Conservation (phyloP, 2,888 invertebrate genomes). For the Lasioglossum lativentre region DNA sequence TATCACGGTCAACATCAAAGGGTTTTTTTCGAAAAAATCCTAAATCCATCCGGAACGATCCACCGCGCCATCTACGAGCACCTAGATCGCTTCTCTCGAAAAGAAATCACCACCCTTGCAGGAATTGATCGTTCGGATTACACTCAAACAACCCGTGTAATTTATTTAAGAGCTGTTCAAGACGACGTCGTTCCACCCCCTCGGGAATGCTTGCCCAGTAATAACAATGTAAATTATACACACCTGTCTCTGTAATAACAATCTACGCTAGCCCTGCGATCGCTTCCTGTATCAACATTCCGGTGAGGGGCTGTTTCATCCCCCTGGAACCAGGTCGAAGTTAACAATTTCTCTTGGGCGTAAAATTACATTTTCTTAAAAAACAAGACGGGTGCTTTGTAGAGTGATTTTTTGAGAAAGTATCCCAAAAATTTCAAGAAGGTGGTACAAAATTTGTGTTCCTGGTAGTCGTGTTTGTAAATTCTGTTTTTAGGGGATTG, state of each 20-base stretch:
- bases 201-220: neutral
- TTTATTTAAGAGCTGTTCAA: slow-evolving; percentile 22
- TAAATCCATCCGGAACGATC: neutral
- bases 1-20: neutral
- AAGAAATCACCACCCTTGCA: neutral
- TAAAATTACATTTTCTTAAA: neutral
- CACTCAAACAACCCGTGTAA: slow-evolving; percentile 10
- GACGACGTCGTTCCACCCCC: neutral
- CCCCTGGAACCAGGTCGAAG: neutral
- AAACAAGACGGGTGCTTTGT: neutral
- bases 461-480: neutral
- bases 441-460: neutral
- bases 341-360: neutral
- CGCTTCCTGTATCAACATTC: neutral
- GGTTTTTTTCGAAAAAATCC: neutral
- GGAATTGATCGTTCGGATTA: neutral
- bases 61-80: neutral
- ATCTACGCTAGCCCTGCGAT: neutral
- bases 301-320: neutral
- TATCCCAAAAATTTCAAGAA: neutral
- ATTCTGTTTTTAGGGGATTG: neutral
- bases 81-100: neutral
- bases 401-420: neutral
- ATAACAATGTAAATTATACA: neutral
- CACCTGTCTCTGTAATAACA: neutral